Conservation (phyloP, 1,140 invertebrate genomes). For the Papilio xuthus region DNA sequence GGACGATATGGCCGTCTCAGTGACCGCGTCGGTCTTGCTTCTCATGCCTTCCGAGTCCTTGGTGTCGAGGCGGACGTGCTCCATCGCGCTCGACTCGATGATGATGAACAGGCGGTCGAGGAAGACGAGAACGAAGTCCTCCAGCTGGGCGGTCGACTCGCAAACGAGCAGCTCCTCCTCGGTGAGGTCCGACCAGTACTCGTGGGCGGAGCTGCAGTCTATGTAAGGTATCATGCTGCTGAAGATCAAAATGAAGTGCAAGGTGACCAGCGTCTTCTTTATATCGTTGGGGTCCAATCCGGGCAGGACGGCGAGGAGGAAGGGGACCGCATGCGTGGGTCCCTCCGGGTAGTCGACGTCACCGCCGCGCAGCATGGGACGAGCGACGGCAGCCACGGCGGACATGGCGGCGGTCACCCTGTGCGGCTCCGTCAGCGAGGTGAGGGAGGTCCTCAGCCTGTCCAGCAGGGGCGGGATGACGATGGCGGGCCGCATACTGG, state of each 20-base stretch:
- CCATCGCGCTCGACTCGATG: constrained; percentile 88
- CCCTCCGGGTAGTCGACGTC: constrained; percentile 87
- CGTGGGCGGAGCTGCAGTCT: constrained; percentile 90
- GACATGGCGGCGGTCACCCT: constrained; percentile 91
- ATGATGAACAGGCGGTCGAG: constrained; percentile 89
- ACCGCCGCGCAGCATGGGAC: constrained; percentile 86
- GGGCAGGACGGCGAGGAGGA: constrained; percentile 90
- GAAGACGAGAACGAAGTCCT: constrained; percentile 92
- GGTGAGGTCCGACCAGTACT: constrained; percentile 86
- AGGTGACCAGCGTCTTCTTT: constrained; percentile 90
- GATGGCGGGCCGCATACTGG: constrained; percentile 90
- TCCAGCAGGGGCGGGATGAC: constrained; percentile 93
- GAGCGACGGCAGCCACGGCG: constrained; percentile 87
- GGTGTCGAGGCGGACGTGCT: constrained; percentile 85
- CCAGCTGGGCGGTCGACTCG: constrained; percentile 91
- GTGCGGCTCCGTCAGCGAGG: constrained; percentile 94
- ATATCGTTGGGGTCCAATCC: constrained; percentile 96
- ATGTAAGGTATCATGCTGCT: constrained; percentile 90
- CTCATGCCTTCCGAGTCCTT: constrained; percentile 82
- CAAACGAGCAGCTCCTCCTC: constrained; percentile 90
- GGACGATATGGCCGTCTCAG: constrained; percentile 87
- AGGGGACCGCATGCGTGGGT: constrained; percentile 89
- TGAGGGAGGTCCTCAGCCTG: constrained; percentile 88
- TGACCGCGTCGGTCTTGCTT: constrained; percentile 87
- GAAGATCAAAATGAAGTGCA: constrained; percentile 90